A percentile compares a stretch with the other conserved stretches of the same genome.
Conservation (phyloP, 1,140 invertebrate genomes). For the Trachymyrmex cornetzi region DNA sequence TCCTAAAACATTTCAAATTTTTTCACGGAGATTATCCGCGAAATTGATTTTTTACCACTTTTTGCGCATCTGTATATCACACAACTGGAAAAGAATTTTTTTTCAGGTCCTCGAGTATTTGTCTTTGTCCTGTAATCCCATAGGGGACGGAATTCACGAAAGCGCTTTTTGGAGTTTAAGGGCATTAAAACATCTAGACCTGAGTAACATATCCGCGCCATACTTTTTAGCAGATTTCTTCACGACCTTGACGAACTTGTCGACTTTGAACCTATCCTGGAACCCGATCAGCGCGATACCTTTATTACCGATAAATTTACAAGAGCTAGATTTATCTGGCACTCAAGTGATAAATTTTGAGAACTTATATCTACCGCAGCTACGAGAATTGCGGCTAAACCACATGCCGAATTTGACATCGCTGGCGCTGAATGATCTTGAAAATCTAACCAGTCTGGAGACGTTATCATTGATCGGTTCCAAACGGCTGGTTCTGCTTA, state of each 20-base stretch:
- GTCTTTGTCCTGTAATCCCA: slow-evolving; percentile 83
- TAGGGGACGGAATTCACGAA: slow-evolving; percentile 82
- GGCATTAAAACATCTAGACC: slow-evolving; percentile 77
- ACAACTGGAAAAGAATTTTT: slow-evolving; percentile 9
- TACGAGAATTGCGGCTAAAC: slow-evolving; percentile 79
- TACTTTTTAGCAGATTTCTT: slow-evolving; percentile 80
- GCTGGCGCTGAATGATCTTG: slow-evolving; percentile 81
- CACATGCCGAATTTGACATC: slow-evolving; percentile 80
- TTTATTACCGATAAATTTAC: slow-evolving; percentile 75
- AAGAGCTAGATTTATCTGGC: slow-evolving; percentile 81
- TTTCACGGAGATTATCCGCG: background rate
- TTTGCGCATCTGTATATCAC: background rate
- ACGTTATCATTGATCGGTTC: slow-evolving; percentile 78
- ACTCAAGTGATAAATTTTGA: slow-evolving; percentile 78
- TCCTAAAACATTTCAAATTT: slow-evolving; percentile 62
- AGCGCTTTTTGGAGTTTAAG: slow-evolving; percentile 80
- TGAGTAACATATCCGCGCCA: slow-evolving; percentile 80
- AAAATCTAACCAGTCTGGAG: slow-evolving; percentile 81
- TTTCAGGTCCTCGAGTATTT: slow-evolving; percentile 82
- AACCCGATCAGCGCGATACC: slow-evolving; percentile 82
- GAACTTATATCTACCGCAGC: slow-evolving; percentile 76
- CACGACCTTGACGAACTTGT: slow-evolving; percentile 79
- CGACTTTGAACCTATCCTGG: slow-evolving; percentile 79
- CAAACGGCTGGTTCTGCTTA: slow-evolving; percentile 63
- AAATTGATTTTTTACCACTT: background rate